Evolutionary conservation across 2,888 invertebrate genomes (phyloP), one percentile per base, ranked within the genome.

Genomic region (Anaspis maculata): DNA sequence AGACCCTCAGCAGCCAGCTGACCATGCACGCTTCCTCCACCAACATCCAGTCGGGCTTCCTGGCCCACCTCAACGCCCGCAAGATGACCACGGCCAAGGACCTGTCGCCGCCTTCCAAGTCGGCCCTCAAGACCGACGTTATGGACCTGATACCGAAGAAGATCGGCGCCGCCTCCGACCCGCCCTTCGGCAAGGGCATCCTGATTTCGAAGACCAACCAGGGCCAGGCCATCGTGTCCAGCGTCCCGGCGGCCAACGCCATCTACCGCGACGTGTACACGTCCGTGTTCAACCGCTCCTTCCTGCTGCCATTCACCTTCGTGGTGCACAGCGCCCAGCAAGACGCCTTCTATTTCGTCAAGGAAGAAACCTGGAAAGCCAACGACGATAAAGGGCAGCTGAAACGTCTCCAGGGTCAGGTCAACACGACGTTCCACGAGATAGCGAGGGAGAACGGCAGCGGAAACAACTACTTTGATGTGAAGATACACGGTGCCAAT

Each of bases 181-280:
- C 89, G 19, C 87, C 89, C 0, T 87, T 92, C 52, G 91, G 91
- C 16, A 78, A 81, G 55, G 85, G 88, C 16, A 89, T 91, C 43
- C 72, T 91, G 2, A 81, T 92, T 1, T 88, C 90, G 0, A 73
- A 87, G 31, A 83, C 83, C 26, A 70, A 74, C 2, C 79, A 85
- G 27, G 84, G 84, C 5, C 78, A 83, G 51, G 86, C 89, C 16
- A 80, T 88, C 13, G 82, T 89, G 1, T 83, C 83, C 3, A 84
- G 89, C 49, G 89, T 89, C 7, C 88, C 89, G 1, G 84, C 87
- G 1, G 89, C 91, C 1, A 90, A 91, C 59, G 81, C 88, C 15
- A 91, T 92, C 46, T 88, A 90, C 64, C 74, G 85, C 16, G 91
- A 92, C 62, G 91, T 92, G 2, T 89, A 91, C 60, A 91, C 90